Base-by-base conservation (phyloP, 2,888 invertebrate genomes). In the Ectemnius lituratus region DNA sequence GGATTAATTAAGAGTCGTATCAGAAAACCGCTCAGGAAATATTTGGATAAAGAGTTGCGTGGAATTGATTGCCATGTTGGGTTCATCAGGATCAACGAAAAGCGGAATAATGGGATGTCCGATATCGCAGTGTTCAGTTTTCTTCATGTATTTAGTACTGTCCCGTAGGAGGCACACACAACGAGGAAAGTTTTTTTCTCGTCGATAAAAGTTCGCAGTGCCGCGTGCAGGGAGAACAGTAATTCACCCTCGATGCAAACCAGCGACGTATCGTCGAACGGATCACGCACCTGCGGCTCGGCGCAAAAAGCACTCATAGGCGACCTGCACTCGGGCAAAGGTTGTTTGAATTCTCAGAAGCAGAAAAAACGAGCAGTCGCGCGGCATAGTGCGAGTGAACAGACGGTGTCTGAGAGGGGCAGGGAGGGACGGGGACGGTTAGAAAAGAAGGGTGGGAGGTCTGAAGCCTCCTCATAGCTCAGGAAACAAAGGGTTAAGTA, bases 401-500 rank as follows among this genome's bases (percentile, higher is more conserved):
- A 23, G 2, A 2, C 23, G 23, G 23, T 23, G 23, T 3, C 23
- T 23, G 23, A 3, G 23, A 23, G 23, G 3, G 23, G 23, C 3
- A n/a, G n/a, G 23, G 3, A 3, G 23, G 23, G 2, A 3, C 23
- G 23, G 11, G 37, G 37, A 8, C 37, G 37, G 37, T 11, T 37
- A 4, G 37, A 2, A 37, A 8, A 11, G 37, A 8, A 37, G 37
- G 37, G 37, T 37, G 37, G 37, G 37, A 37, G 37, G 1, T 37
- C 47, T 58, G 16, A 27, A 52, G 47, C 28, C 66, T 47, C 57
- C 18, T 20, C 57, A 57, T 71, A 62, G 14, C 16, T 71, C 61
- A 62, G n/a, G 47, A 57, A 57, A 71, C 70, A 66, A 62, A 66
- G 70, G 58, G 65, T 57, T 61, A 66, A 66, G 70, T 62, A 58